Evolutionary conservation across 1,140 invertebrate species (phyloP), one percentile per base, ranked within the genome.

Genomic region (Bombus picipes): DNA sequence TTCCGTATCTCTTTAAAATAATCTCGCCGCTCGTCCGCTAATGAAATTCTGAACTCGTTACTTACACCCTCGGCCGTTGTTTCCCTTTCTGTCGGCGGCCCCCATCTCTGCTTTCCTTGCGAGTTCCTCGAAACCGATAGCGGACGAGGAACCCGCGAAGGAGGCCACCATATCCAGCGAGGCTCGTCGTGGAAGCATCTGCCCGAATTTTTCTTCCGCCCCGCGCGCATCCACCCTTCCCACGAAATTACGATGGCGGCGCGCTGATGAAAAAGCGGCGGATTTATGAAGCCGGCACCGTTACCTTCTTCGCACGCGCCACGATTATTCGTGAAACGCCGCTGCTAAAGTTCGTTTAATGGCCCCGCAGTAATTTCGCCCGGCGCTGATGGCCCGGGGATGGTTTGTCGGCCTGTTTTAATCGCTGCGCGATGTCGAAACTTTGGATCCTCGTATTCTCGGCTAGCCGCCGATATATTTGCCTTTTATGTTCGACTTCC

Each of bases 1-100:
- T 95, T 95, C 92, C 94, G 93, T 95, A 95, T 95, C 94, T 95
- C 94, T 95, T 95, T 95, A 95, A 95, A 95, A 95, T 95, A 95
- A 95, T 95, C 94, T 95, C 91, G 91, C 94, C 95, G 94, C 94
- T 94, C 93, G 90, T 93, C 86, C 91, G 92, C 94, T 95, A 95
- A 95, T 95, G 95, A 95, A 95, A 95, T 95, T 94, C 93, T 95
- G 94, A 95, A 95, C 94, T 95, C 94, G 94, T 95, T 95, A 95
- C 94, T 95, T 95, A 95, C 94, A 94, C 93, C 93, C 93, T 92
- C 92, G 92, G 91, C 92, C 85, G 89, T 88, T 84, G 83, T 90
- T 89, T 87, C 87, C 90, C 86, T 87, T 71, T 81, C 78, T 88
- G 86, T 88, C 87, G 77, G 32, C 78, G 68, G 39, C 32, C 70